These are phyloP conservation scores for Vanacampus margaritifer DNA, from an alignment of 2,113 vertebrate species.

Conservation along the genomic window DNA sequence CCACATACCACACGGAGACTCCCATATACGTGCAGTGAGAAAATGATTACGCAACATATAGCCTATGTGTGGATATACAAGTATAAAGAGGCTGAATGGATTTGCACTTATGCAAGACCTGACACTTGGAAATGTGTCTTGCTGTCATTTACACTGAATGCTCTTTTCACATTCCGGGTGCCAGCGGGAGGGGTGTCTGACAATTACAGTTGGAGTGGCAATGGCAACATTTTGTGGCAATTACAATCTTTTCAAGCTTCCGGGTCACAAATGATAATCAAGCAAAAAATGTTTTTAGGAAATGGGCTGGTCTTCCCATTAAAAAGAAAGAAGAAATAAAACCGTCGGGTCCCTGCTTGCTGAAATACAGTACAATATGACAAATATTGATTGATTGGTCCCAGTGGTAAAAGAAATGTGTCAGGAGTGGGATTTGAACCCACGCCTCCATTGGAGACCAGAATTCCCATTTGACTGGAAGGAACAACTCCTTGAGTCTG, in stretches of 20 bases:
- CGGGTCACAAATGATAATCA: too few relatives aligned
- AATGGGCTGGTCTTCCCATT: too few relatives aligned
- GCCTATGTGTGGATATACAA: neutral
- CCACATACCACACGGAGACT: neutral
- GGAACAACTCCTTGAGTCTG: neutral
- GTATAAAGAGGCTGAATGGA: neutral
- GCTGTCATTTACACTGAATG: slow-evolving; percentile 2
- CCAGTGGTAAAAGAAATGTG: neutral
- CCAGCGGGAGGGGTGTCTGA: neutral
- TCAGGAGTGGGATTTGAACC: slow-evolving; percentile 2
- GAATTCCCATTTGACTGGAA: neutral
- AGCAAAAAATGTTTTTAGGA: too few relatives aligned
- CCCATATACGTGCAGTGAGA: neutral
- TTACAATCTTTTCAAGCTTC: too few relatives aligned
- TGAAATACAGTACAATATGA: too few relatives aligned
- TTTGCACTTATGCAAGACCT: neutral
- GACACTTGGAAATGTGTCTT: neutral
- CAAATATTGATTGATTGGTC: too few relatives aligned
- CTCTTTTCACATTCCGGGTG: neutral
- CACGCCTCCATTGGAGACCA: neutral
- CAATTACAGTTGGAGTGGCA: neutral
- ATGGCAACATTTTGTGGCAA: too few relatives aligned
- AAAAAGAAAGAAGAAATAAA: too few relatives aligned
- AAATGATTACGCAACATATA: neutral
- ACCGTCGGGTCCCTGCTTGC: too few relatives aligned